Base-by-base conservation (phyloP, 2,888 invertebrate genomes). In the Drosophila colorata region DNA sequence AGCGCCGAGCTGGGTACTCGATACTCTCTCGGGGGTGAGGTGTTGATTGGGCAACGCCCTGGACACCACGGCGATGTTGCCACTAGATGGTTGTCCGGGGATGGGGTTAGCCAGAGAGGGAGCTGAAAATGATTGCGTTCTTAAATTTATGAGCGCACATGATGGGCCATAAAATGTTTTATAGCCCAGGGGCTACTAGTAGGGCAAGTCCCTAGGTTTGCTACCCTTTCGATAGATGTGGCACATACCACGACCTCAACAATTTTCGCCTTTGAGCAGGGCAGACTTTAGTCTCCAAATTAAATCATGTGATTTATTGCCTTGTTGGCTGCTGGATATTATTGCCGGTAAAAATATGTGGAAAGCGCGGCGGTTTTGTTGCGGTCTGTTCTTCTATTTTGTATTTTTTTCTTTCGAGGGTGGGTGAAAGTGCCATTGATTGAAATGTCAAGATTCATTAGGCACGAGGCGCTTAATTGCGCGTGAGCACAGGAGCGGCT, bases 141-240 rank as follows among this genome's bases (percentile, higher is more conserved):
- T 75, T 47, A 73, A 78, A 84, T 84, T 84, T 84, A 84, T 89
- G 88, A 66, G 65, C 83, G 83, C 79, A 78, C 89, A 85, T 89
- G 87, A 88, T 89, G 88, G 83, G 88, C 90, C 68, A 89, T 88
- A 88, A 86, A 86, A 88, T 87, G 89, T 88, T 88, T 86, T 86
- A 86, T 88, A 64, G 74, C 74, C 56, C 20, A 7, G 40, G 56
- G 59, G 55, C 70, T 57, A 53, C 53, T 67, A 60, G 76, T 28
- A 28, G 28, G 28, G 28, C 28, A 9, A 13, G 33, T 33, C 48
- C 53, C 70, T 59, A 69, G 38, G 28, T 44, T 44, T 31, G 31
- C 75, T 64, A 79, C 80, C 80, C 78, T 65, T 75, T 72, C 57
- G 35, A 14, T 18, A 20, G 46, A 43, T 23, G 25, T 37, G 43